Conservation (phyloP, 2,888 invertebrate genomes). For the Ormyrus pomaceus region DNA sequence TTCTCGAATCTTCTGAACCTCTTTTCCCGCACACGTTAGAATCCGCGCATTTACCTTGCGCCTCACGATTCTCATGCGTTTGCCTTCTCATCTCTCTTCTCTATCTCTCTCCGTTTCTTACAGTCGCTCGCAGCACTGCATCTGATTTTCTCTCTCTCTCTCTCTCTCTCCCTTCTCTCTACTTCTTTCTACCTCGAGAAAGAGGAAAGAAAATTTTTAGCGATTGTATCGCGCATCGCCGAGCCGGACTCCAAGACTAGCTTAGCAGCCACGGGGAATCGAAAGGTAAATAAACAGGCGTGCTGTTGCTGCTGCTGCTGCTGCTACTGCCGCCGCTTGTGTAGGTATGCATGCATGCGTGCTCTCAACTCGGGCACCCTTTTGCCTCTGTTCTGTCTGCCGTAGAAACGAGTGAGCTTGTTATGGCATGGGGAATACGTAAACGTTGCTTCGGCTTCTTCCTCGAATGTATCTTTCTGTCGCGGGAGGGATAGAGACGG, state of each 20-base stretch:
- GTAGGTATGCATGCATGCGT: slow-evolving; percentile 16
- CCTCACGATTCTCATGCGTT: slow-evolving; percentile 37
- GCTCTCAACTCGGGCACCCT: background rate
- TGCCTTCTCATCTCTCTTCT: background rate
- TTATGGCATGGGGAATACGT: slow-evolving; percentile 46
- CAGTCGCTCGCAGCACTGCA: too few relatives aligned
- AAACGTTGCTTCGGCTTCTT: slow-evolving; percentile 22
- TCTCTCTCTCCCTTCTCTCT: too few relatives aligned
- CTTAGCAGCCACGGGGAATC: slow-evolving; percentile 2
- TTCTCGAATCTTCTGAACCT: too few relatives aligned
- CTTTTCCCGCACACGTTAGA: background rate
- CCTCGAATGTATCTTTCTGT: slow-evolving; percentile 41
- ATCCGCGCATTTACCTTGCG: slow-evolving; percentile 16
- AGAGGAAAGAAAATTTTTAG: slow-evolving; percentile 43
- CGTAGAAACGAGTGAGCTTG: slow-evolving; percentile 22
- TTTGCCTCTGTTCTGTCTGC: background rate
- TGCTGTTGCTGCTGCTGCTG: background rate
- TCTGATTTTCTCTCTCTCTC: too few relatives aligned
- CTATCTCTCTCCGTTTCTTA: too few relatives aligned
- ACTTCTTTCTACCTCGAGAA: background rate
- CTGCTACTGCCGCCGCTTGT: background rate
- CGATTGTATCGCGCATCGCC: slow-evolving; percentile 46
- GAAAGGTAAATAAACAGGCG: slow-evolving; percentile 51
- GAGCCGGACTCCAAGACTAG: slow-evolving; percentile 27
- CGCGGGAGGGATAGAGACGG: background rate